Conservation (phyloP, 2,113 vertebrate genomes). For the human region GRCh38 chr2:9975001-9975500, state of each 20-base stretch:
- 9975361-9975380: not conserved
- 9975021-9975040: not conserved
- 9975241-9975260: too few species aligned
- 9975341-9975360: not conserved
- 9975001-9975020: not conserved
- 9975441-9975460: not conserved
- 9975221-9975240: not conserved
- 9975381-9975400: not conserved
- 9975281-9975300: not conserved
- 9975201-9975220: not conserved
- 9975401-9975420: not conserved
- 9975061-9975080: not conserved
- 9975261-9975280: not conserved
- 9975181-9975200: not conserved
- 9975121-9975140: not conserved
- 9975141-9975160: not conserved
- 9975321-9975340: not conserved
- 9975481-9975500: not conserved
- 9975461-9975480: not conserved
- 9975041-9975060: not conserved
- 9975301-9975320: not conserved
- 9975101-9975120: not conserved
- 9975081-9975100: not conserved
- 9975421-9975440: not conserved
- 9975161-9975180: not conserved